Evolutionary conservation across 2,113 vertebrate species (phyloP).

Genomic region (Anoura caudifer): DNA sequence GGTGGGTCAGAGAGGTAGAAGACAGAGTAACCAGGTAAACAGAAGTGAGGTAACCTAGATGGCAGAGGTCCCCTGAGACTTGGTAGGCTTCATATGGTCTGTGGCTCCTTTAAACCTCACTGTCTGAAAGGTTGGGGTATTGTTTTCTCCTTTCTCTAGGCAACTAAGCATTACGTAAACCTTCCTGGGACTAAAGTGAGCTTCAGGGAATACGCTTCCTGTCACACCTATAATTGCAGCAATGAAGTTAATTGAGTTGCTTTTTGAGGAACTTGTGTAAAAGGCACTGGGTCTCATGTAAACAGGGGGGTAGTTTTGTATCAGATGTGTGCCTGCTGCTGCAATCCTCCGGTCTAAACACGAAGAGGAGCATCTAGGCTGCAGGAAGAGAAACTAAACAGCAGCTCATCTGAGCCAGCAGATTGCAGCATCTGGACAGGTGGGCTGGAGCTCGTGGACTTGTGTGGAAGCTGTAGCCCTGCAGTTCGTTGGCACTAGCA

Average conservation of each 20-base stretch:
- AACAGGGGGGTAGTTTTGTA: not conserved
- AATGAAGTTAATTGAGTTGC: not conserved
- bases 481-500: not conserved
- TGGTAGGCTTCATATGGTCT: not conserved
- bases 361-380: not conserved
- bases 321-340: not conserved
- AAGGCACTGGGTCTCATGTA: not conserved
- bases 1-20: not conserved
- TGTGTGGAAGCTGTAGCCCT: not conserved
- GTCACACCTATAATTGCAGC: slow-evolving; percentile 43
- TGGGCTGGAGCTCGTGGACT: not conserved
- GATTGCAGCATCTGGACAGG: not conserved
- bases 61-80: not conserved
- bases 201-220: slow-evolving; percentile 60
- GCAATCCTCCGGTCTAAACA: not conserved
- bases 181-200: not conserved
- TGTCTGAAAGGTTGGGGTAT: not conserved
- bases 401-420: not conserved
- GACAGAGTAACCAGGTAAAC: not conserved
- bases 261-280: not conserved
- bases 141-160: slow-evolving; percentile 46
- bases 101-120: not conserved
- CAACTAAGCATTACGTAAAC: slow-evolving; percentile 50
- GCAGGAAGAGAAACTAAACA: not conserved
- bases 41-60: not conserved